Evolutionary conservation across 2,888 invertebrate genomes (phyloP).

Genomic region (Crocallis elinguaria): DNA sequence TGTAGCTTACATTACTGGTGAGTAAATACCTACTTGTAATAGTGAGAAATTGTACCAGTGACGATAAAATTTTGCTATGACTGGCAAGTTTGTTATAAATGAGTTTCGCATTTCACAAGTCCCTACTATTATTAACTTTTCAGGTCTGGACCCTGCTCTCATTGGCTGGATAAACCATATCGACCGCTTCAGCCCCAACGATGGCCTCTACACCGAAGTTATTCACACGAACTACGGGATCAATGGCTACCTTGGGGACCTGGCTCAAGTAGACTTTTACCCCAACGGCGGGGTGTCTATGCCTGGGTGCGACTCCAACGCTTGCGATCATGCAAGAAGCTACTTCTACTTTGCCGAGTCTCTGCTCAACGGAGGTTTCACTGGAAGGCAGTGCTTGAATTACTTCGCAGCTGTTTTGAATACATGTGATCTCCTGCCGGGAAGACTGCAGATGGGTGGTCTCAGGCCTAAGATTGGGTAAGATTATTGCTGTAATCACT

Average conservation of each 20-base stretch:
- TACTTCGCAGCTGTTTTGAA: conserved; percentile 57
- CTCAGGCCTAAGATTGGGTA: conserved; percentile 63
- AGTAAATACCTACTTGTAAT: too few relatives aligned
- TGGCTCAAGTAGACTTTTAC: conserved; percentile 67
- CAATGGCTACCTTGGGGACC: conserved; percentile 56
- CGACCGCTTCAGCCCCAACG: conserved; percentile 55
- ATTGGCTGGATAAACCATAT: conserved; percentile 65
- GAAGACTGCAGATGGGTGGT: conserved; percentile 64
- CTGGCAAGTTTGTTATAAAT: too few relatives aligned
- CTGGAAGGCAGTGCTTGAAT: conserved; percentile 60
- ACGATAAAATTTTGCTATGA: too few relatives aligned
- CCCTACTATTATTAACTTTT: neutral
- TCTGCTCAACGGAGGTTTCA: conserved; percentile 56
- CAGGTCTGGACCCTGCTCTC: conserved; percentile 63
- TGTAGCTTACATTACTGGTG: conserved; percentile 65
- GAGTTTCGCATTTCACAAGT: too few relatives aligned
- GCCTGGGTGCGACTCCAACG: conserved; percentile 64
- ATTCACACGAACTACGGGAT: conserved; percentile 67
- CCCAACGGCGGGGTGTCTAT: conserved; percentile 67
- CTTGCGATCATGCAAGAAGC: conserved; percentile 61
- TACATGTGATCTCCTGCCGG: conserved; percentile 52
- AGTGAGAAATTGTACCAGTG: too few relatives aligned
- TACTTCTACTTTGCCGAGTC: conserved; percentile 67
- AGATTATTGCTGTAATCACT: conserved; percentile 32
- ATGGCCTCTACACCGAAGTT: conserved; percentile 65